Evolutionary conservation across 2,113 vertebrate genomes (phyloP).

Genomic region (Clarias batrachus): DNA sequence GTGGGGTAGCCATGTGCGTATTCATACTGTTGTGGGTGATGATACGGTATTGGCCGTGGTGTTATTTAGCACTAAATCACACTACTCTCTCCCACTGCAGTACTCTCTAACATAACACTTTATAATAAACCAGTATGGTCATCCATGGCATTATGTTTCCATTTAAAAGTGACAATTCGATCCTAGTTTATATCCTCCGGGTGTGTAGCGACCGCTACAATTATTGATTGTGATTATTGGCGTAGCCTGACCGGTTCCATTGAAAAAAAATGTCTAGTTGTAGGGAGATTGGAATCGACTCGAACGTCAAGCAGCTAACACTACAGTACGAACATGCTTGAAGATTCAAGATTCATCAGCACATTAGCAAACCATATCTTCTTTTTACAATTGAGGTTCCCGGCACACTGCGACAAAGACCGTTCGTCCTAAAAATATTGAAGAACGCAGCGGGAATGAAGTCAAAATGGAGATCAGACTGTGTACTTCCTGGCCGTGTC

Average conservation of each 20-base stretch:
- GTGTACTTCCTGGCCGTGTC: too few species aligned
- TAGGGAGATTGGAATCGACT: background rate
- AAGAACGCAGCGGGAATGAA: too few species aligned
- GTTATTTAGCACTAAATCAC: too few species aligned
- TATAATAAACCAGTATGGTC: background rate
- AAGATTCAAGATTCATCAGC: too few species aligned
- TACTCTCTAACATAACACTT: too few species aligned
- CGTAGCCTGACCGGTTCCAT: background rate
- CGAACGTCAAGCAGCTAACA: too few species aligned
- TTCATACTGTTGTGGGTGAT: background rate
- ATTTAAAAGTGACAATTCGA: background rate
- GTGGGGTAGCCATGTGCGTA: background rate
- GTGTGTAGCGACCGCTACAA: background rate
- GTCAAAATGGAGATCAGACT: too few species aligned
- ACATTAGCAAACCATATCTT: too few species aligned
- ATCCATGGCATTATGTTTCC: background rate
- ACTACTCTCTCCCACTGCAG: too few species aligned
- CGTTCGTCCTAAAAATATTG: too few species aligned
- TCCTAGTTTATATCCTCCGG: background rate
- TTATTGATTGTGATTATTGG: background rate
- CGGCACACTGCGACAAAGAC: too few species aligned
- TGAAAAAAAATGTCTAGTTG: background rate
- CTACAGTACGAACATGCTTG: background rate
- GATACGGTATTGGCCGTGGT: background rate
- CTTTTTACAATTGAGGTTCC: too few species aligned